These are phyloP conservation scores for Acanthopagrus latus DNA, from an alignment of 2,797 vertebrate genomes.

Conservation along the genomic window DNA sequence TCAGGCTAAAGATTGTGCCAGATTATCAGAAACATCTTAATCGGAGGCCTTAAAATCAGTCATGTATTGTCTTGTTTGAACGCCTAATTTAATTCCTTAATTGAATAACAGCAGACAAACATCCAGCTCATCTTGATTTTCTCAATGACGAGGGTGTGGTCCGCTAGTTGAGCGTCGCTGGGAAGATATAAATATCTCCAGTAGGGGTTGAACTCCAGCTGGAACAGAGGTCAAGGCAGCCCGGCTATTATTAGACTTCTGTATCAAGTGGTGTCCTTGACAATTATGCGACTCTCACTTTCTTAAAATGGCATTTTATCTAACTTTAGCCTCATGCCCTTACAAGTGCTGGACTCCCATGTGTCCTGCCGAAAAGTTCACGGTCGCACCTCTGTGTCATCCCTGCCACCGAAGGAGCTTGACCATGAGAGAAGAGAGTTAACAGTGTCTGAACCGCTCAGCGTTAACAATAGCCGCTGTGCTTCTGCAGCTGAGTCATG, in stretches of 20 bases:
- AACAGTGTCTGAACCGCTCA: slow-evolving; percentile 33
- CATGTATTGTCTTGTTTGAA: slow-evolving; percentile 10
- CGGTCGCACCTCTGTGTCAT: slow-evolving; percentile 36
- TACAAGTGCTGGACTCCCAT: slow-evolving; percentile 7
- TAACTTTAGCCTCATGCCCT: slow-evolving; percentile 28
- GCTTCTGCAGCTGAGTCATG: slow-evolving; percentile 60
- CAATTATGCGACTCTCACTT: slow-evolving; percentile 60
- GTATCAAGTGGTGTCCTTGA: slow-evolving; percentile 63
- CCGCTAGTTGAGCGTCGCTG: slow-evolving; percentile 11
- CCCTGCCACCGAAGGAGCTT: background rate
- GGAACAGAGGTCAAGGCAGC: slow-evolving; percentile 69
- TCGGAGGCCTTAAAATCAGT: slow-evolving; percentile 22
- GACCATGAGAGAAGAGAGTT: slow-evolving; percentile 47
- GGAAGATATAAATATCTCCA: slow-evolving; percentile 67
- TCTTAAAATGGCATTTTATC: slow-evolving; percentile 44
- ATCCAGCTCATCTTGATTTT: slow-evolving; percentile 31
- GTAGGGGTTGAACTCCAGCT: slow-evolving; percentile 44
- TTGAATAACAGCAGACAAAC: slow-evolving; percentile 25
- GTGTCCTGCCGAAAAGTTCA: slow-evolving; percentile 35
- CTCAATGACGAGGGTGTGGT: slow-evolving; percentile 55
- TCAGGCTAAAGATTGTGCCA: slow-evolving; percentile 14
- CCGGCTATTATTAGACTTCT: slow-evolving; percentile 73
- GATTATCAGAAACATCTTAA: slow-evolving; percentile 53
- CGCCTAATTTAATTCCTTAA: slow-evolving; percentile 40
- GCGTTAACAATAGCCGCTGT: slow-evolving; percentile 35